These are phyloP conservation scores for Elanoides forficatus DNA, from an alignment of 2,113 vertebrate species.

Conservation along the genomic window DNA sequence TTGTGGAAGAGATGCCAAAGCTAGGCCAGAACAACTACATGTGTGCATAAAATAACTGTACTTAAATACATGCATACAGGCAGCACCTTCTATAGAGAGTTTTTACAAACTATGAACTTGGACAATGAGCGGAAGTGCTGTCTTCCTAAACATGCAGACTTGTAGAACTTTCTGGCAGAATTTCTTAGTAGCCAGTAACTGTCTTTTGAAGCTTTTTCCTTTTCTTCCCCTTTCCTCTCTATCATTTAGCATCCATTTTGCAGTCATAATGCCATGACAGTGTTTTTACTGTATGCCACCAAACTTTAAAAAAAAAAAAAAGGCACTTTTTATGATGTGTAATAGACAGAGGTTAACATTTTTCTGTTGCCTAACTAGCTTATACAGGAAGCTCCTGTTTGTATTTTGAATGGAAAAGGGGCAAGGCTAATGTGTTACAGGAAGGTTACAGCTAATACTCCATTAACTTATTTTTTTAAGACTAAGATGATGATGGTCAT, in stretches of 20 bases:
- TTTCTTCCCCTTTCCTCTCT: neutral
- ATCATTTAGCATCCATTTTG: neutral
- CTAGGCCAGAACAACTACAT: neutral
- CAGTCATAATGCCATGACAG: neutral
- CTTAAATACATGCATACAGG: neutral
- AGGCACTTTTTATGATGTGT: neutral
- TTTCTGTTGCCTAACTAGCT: neutral
- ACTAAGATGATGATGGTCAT: neutral
- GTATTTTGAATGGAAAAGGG: neutral
- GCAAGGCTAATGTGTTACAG: neutral
- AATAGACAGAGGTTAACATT: neutral
- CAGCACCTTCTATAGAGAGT: neutral
- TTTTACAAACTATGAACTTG: neutral
- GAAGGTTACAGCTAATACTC: neutral
- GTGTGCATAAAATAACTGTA: neutral
- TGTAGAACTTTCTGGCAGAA: neutral
- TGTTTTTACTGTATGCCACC: neutral
- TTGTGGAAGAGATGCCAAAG: neutral
- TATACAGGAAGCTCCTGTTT: neutral
- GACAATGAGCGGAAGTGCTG: neutral
- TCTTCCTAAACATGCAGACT: neutral
- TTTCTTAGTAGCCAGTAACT: neutral
- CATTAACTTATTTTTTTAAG: neutral
- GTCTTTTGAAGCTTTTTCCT: neutral
- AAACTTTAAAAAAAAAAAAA: neutral